These are phyloP conservation scores for Morpho deidamia DNA, from an alignment of 2,888 invertebrate species.

Conservation along the genomic window DNA sequence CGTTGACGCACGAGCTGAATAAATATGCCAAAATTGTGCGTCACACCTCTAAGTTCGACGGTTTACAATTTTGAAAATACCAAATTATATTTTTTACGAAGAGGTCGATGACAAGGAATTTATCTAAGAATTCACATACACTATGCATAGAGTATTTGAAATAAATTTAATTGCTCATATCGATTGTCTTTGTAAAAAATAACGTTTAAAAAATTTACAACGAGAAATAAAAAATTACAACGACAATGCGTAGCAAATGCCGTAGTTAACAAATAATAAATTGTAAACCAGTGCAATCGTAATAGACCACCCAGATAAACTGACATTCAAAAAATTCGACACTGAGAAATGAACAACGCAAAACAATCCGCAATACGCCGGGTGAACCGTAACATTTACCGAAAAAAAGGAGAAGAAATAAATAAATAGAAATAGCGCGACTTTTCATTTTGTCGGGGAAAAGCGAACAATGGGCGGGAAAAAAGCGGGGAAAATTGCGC, in stretches of 20 bases:
- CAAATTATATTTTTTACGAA: neutral
- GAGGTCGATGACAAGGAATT: no score
- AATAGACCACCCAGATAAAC: constrained; percentile 21
- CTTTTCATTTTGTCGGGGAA: constrained; percentile 76
- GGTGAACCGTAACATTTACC: constrained; percentile 50
- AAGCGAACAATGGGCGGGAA: constrained; percentile 72
- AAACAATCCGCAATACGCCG: constrained; percentile 44
- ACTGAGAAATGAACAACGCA: constrained; percentile 49
- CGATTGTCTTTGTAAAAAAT: no score
- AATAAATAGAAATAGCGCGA: constrained; percentile 59
- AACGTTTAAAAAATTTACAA: no score
- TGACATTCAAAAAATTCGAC: constrained; percentile 48
- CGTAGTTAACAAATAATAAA: neutral
- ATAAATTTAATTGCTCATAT: no score
- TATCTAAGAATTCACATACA: no score
- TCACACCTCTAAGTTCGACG: neutral
- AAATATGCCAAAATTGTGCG: constrained; percentile 13
- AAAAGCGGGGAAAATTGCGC: constrained; percentile 75
- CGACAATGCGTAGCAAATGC: no score
- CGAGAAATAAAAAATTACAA: no score
- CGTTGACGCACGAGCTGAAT: constrained; percentile 19
- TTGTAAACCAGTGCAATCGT: constrained; percentile 13
- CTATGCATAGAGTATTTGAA: no score
- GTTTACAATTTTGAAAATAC: no score
- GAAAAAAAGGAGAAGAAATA: constrained; percentile 45